phyloP scores from a whole-genome alignment of 2,797 vertebrate genomes.

The Syndactyla subalaris region DNA sequence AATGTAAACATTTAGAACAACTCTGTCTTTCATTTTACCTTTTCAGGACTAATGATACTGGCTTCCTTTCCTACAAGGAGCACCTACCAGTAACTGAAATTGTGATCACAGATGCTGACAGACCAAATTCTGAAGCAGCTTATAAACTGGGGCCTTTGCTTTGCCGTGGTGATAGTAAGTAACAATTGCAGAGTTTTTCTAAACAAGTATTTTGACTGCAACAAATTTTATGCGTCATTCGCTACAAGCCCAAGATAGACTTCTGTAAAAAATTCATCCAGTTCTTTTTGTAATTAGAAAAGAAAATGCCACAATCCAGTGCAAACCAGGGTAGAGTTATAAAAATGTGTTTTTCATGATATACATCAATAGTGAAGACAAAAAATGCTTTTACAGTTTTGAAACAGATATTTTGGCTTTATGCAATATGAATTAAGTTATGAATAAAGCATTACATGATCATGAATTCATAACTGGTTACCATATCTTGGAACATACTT shows the following conservation, averaged over 20 bases:
- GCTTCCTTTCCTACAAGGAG: constrained; percentile 89
- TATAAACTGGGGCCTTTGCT: constrained; percentile 89
- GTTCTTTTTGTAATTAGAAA: background rate
- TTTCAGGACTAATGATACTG: constrained; percentile 88
- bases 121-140: constrained; percentile 85
- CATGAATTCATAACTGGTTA: background rate
- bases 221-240: background rate
- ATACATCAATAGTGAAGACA: background rate
- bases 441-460: background rate
- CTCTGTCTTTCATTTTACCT: background rate
- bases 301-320: fast-evolving
- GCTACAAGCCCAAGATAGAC: background rate
- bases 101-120: constrained; percentile 86
- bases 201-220: background rate
- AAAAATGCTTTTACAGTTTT: background rate
- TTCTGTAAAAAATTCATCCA: background rate
- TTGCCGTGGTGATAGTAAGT: constrained; percentile 94
- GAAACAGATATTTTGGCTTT: background rate
- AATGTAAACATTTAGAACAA: constrained; percentile 9
- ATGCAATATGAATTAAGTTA: background rate
- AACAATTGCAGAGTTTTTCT: background rate
- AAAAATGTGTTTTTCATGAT: background rate
- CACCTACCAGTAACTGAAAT: constrained; percentile 88
- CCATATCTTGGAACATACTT: background rate
- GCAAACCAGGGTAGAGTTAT: background rate